Conservation (phyloP, 2,888 invertebrate genomes). For the Epinotia ramella region DNA sequence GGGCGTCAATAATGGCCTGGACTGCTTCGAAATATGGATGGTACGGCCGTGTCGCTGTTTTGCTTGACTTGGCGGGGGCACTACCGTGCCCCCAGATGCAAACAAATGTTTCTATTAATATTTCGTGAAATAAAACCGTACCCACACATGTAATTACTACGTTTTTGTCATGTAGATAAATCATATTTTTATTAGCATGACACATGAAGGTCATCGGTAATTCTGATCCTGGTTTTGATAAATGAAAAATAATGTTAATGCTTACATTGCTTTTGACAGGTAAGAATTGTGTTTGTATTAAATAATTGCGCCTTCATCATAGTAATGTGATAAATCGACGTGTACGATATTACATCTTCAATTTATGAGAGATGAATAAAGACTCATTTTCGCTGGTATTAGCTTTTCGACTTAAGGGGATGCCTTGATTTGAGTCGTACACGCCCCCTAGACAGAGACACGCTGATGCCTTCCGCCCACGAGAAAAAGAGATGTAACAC, state of each 20-base stretch:
- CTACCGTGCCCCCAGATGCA: too few relatives aligned
- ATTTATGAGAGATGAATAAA: background rate
- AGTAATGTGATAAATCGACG: background rate
- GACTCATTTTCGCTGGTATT: background rate
- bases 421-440: too few relatives aligned
- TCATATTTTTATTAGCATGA: slow-evolving; percentile 25
- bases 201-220: slow-evolving; percentile 21
- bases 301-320: background rate
- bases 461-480: too few relatives aligned
- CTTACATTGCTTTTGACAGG: slow-evolving; percentile 30
- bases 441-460: too few relatives aligned
- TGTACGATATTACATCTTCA: background rate
- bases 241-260: background rate
- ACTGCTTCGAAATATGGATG: too few relatives aligned
- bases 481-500: too few relatives aligned
- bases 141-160: slow-evolving; percentile 3
- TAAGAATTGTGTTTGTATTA: background rate
- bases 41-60: too few relatives aligned
- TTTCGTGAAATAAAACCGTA: slow-evolving; percentile 5
- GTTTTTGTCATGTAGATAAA: background rate
- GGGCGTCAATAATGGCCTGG: too few relatives aligned
- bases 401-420: background rate
- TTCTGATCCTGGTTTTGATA: slow-evolving; percentile 2
- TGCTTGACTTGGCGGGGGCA: too few relatives aligned
- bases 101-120: background rate